These are phyloP conservation scores for Lamprotornis superbus DNA, from an alignment of 2,113 vertebrate species.

Conservation along the genomic window DNA sequence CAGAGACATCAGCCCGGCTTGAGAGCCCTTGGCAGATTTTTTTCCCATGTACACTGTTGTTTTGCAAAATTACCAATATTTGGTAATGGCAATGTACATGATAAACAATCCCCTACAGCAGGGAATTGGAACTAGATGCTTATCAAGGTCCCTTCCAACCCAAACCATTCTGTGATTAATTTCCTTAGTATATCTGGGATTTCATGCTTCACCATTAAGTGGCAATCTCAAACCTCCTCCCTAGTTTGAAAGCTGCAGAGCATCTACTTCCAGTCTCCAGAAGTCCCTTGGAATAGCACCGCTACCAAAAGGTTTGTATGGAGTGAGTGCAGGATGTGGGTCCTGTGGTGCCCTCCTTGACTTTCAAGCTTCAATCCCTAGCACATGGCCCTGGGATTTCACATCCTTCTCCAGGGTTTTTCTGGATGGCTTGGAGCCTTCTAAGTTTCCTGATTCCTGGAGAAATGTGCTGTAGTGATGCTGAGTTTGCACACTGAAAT, in stretches of 20 bases:
- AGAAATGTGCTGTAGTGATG: fast-evolving
- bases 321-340: fast-evolving
- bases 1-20: neutral
- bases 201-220: neutral
- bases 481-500: neutral
- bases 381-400: neutral
- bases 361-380: neutral
- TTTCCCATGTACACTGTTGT: neutral
- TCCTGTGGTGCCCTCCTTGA: fast-evolving
- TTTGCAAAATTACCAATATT: neutral
- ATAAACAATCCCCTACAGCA: neutral
- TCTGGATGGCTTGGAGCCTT: neutral
- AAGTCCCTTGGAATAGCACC: neutral
- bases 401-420: neutral
- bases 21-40: neutral
- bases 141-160: neutral
- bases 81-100: neutral
- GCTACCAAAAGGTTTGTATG: neutral
- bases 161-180: neutral
- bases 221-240: neutral
- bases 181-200: neutral
- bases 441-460: neutral
- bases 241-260: neutral
- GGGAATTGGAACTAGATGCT: neutral
- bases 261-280: neutral